Conservation (phyloP, 2,888 invertebrate genomes). For the Meganola albula region DNA sequence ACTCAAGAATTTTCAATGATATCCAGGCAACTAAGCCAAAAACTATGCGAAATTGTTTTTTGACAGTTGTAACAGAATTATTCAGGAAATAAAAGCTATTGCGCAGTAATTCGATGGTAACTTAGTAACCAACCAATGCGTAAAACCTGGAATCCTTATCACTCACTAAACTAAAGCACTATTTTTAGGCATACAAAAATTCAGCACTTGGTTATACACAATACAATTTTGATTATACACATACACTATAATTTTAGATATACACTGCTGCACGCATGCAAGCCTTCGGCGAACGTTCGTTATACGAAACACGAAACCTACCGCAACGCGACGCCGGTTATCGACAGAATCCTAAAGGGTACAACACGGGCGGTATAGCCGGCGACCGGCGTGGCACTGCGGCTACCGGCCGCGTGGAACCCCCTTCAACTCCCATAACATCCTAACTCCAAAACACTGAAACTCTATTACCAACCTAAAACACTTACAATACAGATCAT, state of each 20-base stretch:
- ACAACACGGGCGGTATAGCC: constrained; percentile 49
- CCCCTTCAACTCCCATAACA: constrained; percentile 47
- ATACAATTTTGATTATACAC: constrained; percentile 15
- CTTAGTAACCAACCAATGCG: constrained; percentile 37
- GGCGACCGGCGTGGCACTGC: constrained; percentile 71
- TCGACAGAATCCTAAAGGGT: constrained; percentile 39
- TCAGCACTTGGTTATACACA: constrained; percentile 29
- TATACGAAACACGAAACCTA: constrained; percentile 53
- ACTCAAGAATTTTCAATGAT: no score
- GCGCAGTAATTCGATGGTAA: constrained; percentile 7
- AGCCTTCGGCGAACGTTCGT: constrained; percentile 37
- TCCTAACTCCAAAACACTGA: constrained; percentile 36
- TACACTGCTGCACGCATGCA: constrained; percentile 25
- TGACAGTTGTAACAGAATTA: no score
- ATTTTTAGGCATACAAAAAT: constrained; percentile 30
- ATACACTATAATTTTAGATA: no score
- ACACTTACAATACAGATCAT: constrained; percentile 25
- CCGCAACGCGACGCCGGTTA: constrained; percentile 59
- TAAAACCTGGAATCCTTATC: constrained; percentile 35
- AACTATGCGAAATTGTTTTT: no score
- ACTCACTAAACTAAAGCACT: constrained; percentile 31
- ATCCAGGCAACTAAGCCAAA: no score
- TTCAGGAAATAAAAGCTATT: constrained; percentile 20
- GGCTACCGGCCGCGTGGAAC: constrained; percentile 64
- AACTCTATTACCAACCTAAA: constrained; percentile 22